Base-by-base conservation (phyloP, 2,888 invertebrate species). In the Macrophya annulata region DNA sequence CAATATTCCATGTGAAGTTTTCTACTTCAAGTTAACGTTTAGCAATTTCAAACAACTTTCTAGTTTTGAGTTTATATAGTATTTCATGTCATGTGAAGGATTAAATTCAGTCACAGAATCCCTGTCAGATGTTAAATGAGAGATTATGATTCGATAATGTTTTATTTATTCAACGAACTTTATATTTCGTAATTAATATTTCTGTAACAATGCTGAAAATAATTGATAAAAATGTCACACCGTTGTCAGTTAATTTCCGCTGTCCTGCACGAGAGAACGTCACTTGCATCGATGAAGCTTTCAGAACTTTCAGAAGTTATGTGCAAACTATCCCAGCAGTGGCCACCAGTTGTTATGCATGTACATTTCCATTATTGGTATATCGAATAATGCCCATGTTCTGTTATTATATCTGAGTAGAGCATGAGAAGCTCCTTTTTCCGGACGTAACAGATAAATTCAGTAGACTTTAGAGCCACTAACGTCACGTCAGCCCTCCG, bases 341-440 rank as follows among this genome's bases (percentile, higher is more conserved):
- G 8, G n/a, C 55, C 55, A n/a, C 55, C n/a, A n/a, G 55, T 55
- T n/a, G n/a, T 55, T 51, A 51, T 55, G 12, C n/a, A 55, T 8
- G n/a, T n/a, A n/a, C 55, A 68, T 68, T 68, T 40, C 71, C 71
- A 15, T 40, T 71, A 15, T 71, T 37, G 71, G 40, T n/a, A n/a
- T 71, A n/a, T 71, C 40, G 71, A 17, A 71, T 31, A 37, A 71
- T 40, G 8, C n/a, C 17, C 8, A 37, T 12, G 9, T 71, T n/a
- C 17, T 17, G 71, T 40, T 25, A 12, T 10, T 25, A 71, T 10
- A 31, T 31, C 31, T 31, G 31, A 31, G 71, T 15, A 17, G 1
- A 71, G 71, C 17, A 37, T 40, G 17, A 40, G 40, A 37, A n/a
- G 71, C 37, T 40, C n/a, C 4, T 5, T 37, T 5, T 6, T 40